A percentile compares a stretch with the other conserved stretches of the same genome.
Evolutionary conservation across 2,888 invertebrate species (phyloP).

Genomic region (Drosophila yooni): DNA sequence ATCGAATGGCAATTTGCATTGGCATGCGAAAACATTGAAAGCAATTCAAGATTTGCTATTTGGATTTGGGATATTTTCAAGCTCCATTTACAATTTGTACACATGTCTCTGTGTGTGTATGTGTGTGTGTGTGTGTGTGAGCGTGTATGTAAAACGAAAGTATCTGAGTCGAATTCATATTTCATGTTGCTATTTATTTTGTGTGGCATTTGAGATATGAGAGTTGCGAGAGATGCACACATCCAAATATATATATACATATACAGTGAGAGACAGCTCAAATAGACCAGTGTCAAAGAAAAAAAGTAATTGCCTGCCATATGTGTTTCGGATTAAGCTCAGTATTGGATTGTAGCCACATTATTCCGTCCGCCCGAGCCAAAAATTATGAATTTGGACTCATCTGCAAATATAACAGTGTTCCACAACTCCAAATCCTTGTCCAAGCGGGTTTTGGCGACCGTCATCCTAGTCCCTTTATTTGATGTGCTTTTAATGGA

Average conservation of each 20-base stretch:
- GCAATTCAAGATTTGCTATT: conserved; percentile 12
- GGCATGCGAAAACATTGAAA: conserved; percentile 41
- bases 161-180: conserved; percentile 32
- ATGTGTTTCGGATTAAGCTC: too few relatives aligned
- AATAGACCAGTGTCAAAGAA: too few relatives aligned
- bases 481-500: too few relatives aligned
- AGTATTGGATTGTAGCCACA: too few relatives aligned
- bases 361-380: too few relatives aligned
- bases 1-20: conserved; percentile 35
- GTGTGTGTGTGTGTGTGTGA: conserved; percentile 1
- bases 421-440: too few relatives aligned
- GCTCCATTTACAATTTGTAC: not conserved
- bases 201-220: conserved; percentile 35
- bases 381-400: too few relatives aligned
- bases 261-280: too few relatives aligned
- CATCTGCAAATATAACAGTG: too few relatives aligned
- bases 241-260: not conserved
- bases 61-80: not conserved
- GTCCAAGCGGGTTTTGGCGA: too few relatives aligned
- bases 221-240: conserved; percentile 4
- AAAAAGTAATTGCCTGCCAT: too few relatives aligned
- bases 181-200: conserved; percentile 22
- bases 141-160: conserved; percentile 35
- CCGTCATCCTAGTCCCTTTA: too few relatives aligned
- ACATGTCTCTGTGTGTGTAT: not conserved